These are phyloP conservation scores for Caenorhabditis angaria DNA, from an alignment of 2,888 invertebrate species.

Conservation along the genomic window DNA sequence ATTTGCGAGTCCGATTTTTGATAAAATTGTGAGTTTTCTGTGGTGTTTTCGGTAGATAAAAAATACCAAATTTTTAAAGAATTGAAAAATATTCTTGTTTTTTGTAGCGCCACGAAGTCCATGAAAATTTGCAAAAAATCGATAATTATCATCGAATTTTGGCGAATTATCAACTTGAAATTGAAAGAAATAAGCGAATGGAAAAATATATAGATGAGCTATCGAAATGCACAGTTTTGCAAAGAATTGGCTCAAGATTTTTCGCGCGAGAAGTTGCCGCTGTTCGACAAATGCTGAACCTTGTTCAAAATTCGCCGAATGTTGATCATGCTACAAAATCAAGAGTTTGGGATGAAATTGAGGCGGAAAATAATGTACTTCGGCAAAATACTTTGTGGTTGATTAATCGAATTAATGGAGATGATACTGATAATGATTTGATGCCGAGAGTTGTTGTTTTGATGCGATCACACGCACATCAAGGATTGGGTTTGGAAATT, in stretches of 20 bases:
- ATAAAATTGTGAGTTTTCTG: neutral
- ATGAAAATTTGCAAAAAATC: constrained; percentile 9
- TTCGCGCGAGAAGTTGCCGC: constrained; percentile 37
- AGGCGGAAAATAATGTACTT: constrained; percentile 24
- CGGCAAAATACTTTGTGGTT: constrained; percentile 29
- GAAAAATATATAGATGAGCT: constrained; percentile 21
- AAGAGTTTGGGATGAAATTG: constrained; percentile 33
- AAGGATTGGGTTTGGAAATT: constrained; percentile 38
- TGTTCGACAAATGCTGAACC: constrained; percentile 34
- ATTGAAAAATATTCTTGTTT: neutral
- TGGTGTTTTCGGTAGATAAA: neutral
- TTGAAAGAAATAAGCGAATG: constrained; percentile 20
- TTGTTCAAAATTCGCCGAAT: constrained; percentile 19
- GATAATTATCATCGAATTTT: neutral
- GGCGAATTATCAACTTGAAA: constrained; percentile 17
- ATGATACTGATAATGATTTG: neutral
- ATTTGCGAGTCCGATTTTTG: neutral
- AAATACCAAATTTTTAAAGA: neutral
- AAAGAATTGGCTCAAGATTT: constrained; percentile 27
- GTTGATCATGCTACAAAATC: constrained; percentile 26
- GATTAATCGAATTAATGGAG: constrained; percentile 20
- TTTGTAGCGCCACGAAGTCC: constrained; percentile 11
- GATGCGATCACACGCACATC: constrained; percentile 24
- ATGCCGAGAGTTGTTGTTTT: constrained; percentile 29
- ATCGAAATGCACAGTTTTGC: constrained; percentile 22